A percentile compares a stretch with the other conserved stretches of the same genome.
phyloP scores from a whole-genome alignment of 2,888 invertebrate genomes.

The Stenodema calcarata region DNA sequence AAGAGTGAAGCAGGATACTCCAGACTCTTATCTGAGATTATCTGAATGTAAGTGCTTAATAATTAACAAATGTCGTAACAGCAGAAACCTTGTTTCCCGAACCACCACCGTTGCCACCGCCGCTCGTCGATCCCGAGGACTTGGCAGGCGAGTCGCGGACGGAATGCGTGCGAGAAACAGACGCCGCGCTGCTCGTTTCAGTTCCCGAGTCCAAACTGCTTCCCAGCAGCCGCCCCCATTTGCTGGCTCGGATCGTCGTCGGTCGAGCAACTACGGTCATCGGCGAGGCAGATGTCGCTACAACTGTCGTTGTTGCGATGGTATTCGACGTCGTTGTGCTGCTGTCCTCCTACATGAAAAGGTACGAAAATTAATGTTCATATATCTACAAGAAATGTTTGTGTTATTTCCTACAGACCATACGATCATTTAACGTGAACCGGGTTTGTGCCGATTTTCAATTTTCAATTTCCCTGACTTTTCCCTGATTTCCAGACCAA shows the following conservation, averaged over 20 bases:
- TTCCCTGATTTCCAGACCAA: too few relatives aligned
- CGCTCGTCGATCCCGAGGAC: slow-evolving; percentile 60
- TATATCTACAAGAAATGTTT: too few relatives aligned
- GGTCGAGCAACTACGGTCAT: slow-evolving; percentile 51
- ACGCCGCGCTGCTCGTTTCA: slow-evolving; percentile 64
- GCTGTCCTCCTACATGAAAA: neutral
- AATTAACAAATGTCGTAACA: too few relatives aligned
- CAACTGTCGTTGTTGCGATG: slow-evolving; percentile 41
- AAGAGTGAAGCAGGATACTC: too few relatives aligned
- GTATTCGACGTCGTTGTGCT: slow-evolving; percentile 39
- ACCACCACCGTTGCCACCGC: slow-evolving; percentile 60
- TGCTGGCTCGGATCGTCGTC: slow-evolving; percentile 63
- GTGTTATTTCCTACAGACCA: too few relatives aligned
- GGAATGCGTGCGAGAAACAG: slow-evolving; percentile 54
- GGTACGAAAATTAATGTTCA: neutral
- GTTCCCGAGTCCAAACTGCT: slow-evolving; percentile 75
- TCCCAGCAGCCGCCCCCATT: slow-evolving; percentile 84
- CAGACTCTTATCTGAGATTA: too few relatives aligned
- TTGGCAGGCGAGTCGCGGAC: slow-evolving; percentile 58
- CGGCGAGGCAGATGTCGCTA: slow-evolving; percentile 49
- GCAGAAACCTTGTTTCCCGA: slow-evolving; percentile 65
- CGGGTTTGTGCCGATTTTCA: too few relatives aligned
- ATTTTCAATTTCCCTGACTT: too few relatives aligned
- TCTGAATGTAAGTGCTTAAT: too few relatives aligned
- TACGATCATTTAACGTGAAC: too few relatives aligned